Evolutionary conservation across 2,797 vertebrate species (phyloP).

Genomic region (Sitta carolinensis): DNA sequence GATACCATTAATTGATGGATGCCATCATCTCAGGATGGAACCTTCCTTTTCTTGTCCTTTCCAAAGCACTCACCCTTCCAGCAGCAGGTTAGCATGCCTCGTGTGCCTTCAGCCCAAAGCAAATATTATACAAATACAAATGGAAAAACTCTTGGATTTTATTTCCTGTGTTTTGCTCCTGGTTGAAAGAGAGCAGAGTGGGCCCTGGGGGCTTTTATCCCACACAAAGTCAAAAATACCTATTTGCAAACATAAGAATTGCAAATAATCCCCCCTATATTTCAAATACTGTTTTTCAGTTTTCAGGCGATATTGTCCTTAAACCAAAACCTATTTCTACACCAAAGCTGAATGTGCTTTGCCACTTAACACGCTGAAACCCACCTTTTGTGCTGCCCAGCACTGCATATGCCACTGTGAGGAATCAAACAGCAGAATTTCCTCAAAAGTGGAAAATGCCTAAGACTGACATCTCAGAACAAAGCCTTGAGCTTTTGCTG

Average conservation of each 20-base stretch:
- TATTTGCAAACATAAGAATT: background rate
- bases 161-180: background rate
- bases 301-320: background rate
- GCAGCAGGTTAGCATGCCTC: background rate
- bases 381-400: background rate
- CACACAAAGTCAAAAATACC: background rate
- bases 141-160: background rate
- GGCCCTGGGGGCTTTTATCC: background rate
- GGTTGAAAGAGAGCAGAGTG: background rate
- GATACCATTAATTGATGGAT: background rate
- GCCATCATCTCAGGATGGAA: background rate
- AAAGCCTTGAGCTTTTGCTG: background rate
- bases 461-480: background rate
- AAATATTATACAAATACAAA: background rate
- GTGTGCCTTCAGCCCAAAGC: background rate
- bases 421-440: background rate
- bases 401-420: background rate
- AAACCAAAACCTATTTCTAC: background rate
- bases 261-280: background rate
- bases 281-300: background rate
- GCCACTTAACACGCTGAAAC: background rate
- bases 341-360: background rate
- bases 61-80: background rate
- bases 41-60: background rate
- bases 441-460: background rate